Percentiles rank a stretch among this genome's conserved stretches.
Evolutionary conservation across 2,113 vertebrate species (phyloP).

Genomic region (Eonycteris spelaea): DNA sequence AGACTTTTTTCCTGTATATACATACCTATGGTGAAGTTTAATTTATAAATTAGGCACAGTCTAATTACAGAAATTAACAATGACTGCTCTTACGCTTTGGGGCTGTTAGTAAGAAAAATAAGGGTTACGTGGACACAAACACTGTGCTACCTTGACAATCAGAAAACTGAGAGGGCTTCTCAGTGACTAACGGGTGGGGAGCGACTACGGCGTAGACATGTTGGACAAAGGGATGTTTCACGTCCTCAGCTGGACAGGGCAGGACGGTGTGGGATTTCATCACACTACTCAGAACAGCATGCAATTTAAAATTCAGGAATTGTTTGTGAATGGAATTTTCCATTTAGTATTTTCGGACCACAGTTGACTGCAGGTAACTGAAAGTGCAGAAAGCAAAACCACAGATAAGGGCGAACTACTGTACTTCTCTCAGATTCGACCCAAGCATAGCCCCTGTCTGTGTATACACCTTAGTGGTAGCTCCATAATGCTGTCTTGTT

Average conservation of each 20-base stretch:
- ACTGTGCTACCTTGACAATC: background rate
- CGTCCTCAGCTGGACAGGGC: background rate
- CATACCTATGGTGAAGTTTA: background rate
- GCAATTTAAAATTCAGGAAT: background rate
- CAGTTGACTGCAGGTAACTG: background rate
- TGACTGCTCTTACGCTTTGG: background rate
- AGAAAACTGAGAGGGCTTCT: background rate
- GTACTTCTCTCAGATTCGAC: background rate
- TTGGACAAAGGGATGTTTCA: background rate
- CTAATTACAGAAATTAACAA: too few relatives aligned
- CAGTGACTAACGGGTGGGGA: background rate
- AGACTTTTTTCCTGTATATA: background rate
- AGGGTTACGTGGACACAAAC: background rate
- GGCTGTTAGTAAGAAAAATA: background rate
- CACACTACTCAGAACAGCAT: background rate
- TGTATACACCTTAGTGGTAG: too few relatives aligned
- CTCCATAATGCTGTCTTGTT: background rate
- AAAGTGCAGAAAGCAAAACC: background rate
- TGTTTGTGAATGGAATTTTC: background rate
- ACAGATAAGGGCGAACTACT: too few relatives aligned
- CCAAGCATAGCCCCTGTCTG: background rate
- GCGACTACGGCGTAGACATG: background rate
- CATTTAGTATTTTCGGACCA: background rate
- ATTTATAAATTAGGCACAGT: background rate
- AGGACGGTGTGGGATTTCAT: background rate